These are phyloP conservation scores for Drosophila santomea DNA, from an alignment of 1,140 invertebrate genomes.

Conservation along the genomic window DNA sequence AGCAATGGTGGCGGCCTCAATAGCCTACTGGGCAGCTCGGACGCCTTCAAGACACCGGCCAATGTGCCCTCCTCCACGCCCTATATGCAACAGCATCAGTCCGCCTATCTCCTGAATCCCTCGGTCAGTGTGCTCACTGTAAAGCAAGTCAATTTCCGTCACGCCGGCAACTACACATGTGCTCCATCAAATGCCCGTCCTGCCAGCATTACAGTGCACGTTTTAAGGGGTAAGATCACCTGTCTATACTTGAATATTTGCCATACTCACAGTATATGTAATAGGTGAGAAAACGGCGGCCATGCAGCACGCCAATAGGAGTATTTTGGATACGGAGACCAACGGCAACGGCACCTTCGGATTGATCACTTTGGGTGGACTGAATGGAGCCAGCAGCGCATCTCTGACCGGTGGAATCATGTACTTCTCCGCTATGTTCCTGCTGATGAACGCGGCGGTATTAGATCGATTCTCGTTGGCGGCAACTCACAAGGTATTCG, in stretches of 20 bases:
- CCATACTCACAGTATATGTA: background rate
- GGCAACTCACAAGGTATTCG: slow-evolving; percentile 34
- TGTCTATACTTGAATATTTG: too few species aligned
- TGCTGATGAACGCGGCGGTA: slow-evolving; percentile 37
- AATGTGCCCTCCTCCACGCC: slow-evolving; percentile 38
- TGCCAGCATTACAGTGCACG: slow-evolving; percentile 89
- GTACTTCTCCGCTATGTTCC: slow-evolving; percentile 40
- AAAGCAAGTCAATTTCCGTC: slow-evolving; percentile 80
- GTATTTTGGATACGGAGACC: slow-evolving; percentile 70
- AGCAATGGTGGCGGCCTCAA: slow-evolving; percentile 5
- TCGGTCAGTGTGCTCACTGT: slow-evolving; percentile 81
- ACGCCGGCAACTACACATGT: slow-evolving; percentile 89
- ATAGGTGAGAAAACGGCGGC: slow-evolving; percentile 88
- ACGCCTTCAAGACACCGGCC: slow-evolving; percentile 22
- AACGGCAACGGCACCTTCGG: slow-evolving; percentile 62
- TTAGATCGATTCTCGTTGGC: slow-evolving; percentile 37
- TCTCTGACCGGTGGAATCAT: slow-evolving; percentile 36
- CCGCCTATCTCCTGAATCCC: slow-evolving; percentile 70
- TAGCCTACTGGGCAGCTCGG: slow-evolving; percentile 11
- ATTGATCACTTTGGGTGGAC: slow-evolving; percentile 53
- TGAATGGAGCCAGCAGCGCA: slow-evolving; percentile 45
- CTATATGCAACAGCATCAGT: slow-evolving; percentile 72
- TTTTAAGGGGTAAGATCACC: slow-evolving; percentile 85
- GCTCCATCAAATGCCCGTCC: slow-evolving; percentile 89
- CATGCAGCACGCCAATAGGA: slow-evolving; percentile 88